phyloP scores from a whole-genome alignment of 2,113 vertebrate species.

The Megaceryle maxima region DNA sequence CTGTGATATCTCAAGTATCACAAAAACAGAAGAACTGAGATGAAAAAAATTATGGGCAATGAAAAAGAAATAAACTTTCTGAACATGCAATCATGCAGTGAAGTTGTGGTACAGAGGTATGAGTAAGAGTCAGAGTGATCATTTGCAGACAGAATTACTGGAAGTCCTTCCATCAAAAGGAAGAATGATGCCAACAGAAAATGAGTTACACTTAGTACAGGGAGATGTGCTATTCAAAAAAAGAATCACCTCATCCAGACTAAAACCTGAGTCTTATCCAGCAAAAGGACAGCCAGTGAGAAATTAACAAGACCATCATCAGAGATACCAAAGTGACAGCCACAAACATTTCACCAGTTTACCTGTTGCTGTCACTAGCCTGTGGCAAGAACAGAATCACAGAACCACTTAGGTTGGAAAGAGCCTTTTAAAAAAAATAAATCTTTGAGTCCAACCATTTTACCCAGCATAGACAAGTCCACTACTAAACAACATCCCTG shows the following conservation, averaged over 20 bases:
- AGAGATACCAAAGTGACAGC: background rate
- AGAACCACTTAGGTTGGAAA: background rate
- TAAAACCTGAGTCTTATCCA: background rate
- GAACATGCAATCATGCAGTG: background rate
- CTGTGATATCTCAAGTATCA: background rate
- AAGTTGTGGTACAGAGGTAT: background rate
- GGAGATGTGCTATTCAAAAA: background rate
- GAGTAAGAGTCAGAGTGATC: background rate
- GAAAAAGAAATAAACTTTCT: background rate
- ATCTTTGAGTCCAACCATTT: background rate
- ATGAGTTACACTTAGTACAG: background rate
- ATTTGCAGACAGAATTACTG: background rate
- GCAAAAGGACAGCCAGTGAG: background rate
- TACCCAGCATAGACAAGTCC: background rate
- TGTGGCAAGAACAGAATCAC: background rate
- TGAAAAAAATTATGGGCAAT: background rate
- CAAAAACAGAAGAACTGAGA: background rate
- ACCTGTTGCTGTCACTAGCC: background rate
- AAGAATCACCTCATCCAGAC: background rate
- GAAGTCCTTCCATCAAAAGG: background rate
- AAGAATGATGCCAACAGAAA: background rate
- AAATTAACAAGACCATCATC: background rate
- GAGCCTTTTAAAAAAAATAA: too few relatives aligned
- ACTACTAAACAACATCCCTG: background rate
- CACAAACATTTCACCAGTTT: background rate